Conservation (phyloP, 2,797 vertebrate genomes). For the Xyrichtys novacula region DNA sequence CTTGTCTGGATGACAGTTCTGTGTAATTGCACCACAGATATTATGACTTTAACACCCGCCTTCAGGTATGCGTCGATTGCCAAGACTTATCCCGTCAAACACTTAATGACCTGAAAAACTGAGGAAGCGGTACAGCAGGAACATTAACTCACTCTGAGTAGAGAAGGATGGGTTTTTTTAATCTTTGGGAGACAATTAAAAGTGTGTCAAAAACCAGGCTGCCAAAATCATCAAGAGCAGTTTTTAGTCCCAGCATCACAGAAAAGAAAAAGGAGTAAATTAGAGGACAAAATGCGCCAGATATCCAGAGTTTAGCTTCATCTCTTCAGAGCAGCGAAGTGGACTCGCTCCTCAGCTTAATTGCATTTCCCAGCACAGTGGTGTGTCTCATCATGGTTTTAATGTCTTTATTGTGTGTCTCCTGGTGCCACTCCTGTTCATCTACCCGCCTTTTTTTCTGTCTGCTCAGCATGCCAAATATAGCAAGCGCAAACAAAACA, state of each 20-base stretch:
- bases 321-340: slow-evolving; percentile 37
- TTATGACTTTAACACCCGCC: background rate
- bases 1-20: slow-evolving; percentile 20
- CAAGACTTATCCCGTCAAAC: slow-evolving; percentile 51
- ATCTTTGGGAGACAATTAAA: slow-evolving; percentile 36
- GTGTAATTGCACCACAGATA: slow-evolving; percentile 1
- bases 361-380: slow-evolving; percentile 55
- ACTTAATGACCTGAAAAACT: slow-evolving; percentile 37
- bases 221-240: background rate
- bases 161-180: slow-evolving; percentile 8
- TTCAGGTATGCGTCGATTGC: slow-evolving; percentile 30
- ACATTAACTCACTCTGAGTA: slow-evolving; percentile 12
- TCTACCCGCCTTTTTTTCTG: slow-evolving; percentile 18
- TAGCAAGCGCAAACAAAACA: slow-evolving; percentile 22
- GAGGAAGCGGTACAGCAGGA: slow-evolving; percentile 7
- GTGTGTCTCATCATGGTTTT: slow-evolving; percentile 22
- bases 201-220: slow-evolving; percentile 32
- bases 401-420: slow-evolving; percentile 27
- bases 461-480: slow-evolving; percentile 27
- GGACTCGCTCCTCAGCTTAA: slow-evolving; percentile 47
- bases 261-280: slow-evolving; percentile 4
- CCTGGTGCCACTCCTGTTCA: slow-evolving; percentile 20
- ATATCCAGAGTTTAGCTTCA: slow-evolving; percentile 71
- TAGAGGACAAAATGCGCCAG: slow-evolving; percentile 32
- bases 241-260: slow-evolving; percentile 6